These are phyloP conservation scores for Chouioia cunea DNA, from an alignment of 2,888 invertebrate genomes.

Conservation along the genomic window DNA sequence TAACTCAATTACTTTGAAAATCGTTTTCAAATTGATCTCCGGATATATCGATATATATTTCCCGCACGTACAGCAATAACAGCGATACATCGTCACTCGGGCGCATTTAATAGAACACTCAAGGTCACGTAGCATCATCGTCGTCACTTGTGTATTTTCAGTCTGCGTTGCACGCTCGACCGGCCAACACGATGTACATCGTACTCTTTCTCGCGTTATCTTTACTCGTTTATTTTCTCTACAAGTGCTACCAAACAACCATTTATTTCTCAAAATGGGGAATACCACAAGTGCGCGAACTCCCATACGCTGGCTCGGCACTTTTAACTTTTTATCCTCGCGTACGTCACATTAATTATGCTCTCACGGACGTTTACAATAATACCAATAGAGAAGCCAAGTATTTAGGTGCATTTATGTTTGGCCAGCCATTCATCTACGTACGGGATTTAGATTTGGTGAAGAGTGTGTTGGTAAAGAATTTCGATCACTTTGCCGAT, in stretches of 20 bases:
- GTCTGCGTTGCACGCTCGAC: too few relatives aligned
- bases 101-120: too few relatives aligned
- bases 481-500: conserved; percentile 60
- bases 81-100: too few relatives aligned
- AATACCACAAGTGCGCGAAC: not conserved
- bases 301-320: not conserved
- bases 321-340: not conserved
- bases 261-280: not conserved
- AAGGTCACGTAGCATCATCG: too few relatives aligned
- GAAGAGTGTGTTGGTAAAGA: conserved; percentile 57
- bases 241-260: not conserved
- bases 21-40: too few relatives aligned
- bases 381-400: conserved; percentile 48
- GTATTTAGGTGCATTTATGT: conserved; percentile 56
- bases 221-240: not conserved
- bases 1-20: too few relatives aligned
- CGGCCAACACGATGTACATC: too few relatives aligned
- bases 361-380: conserved; percentile 46
- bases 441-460: conserved; percentile 60
- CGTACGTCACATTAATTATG: conserved; percentile 2
- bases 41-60: too few relatives aligned
- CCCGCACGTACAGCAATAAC: too few relatives aligned
- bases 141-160: too few relatives aligned
- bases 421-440: conserved; percentile 53
- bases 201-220: too few relatives aligned